Base-by-base conservation (phyloP, 2,888 invertebrate genomes). In the Nymphalis polychloros region DNA sequence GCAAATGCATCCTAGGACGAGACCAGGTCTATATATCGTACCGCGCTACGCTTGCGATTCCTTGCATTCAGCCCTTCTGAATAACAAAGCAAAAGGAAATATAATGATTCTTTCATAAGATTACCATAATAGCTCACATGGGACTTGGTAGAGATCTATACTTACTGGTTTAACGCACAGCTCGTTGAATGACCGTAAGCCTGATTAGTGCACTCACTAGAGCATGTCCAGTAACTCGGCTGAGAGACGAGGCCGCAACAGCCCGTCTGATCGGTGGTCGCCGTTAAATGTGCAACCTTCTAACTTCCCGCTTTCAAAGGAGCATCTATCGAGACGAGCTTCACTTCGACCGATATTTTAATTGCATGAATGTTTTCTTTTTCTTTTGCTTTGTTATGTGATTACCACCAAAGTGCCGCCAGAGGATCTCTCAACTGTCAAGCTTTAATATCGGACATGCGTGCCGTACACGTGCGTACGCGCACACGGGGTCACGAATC, bases 71-170 rank as follows among this genome's bases (percentile, higher is more conserved):
- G 81, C 84, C 84, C 79, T 83, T 81, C 78, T 75, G 80, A 71
- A 85, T 90, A 92, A 92, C 92, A 92, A 92, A 92, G 92, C 92
- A 92, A 92, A 92, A 92, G 90, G 90, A 92, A 91, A 90, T 82
- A 77, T 81, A 83, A 80, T 78, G 76, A 79, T 76, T 83, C 81
- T 82, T 81, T 79, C 81, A 79, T 81, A 81, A 82, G 82, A 80
- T 79, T 78, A 82, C 79, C 73, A 67, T 77, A 75, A 81, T 85
- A 84, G 85, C 84, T 85, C 79, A 84, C 83, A 83, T 82, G 86
- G 88, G 86, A 88, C 85, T 87, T 84, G 84, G 84, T 88, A 86
- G 86, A 75, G 73, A 74, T 73, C 81, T 82, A 84, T 84, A 83
- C 82, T 82, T 86, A 84, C 83, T 83, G 87, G 84, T 84, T 84